Evolutionary conservation across 1,140 invertebrate genomes (phyloP).

Genomic region (Muscidifurax raptorellus): DNA sequence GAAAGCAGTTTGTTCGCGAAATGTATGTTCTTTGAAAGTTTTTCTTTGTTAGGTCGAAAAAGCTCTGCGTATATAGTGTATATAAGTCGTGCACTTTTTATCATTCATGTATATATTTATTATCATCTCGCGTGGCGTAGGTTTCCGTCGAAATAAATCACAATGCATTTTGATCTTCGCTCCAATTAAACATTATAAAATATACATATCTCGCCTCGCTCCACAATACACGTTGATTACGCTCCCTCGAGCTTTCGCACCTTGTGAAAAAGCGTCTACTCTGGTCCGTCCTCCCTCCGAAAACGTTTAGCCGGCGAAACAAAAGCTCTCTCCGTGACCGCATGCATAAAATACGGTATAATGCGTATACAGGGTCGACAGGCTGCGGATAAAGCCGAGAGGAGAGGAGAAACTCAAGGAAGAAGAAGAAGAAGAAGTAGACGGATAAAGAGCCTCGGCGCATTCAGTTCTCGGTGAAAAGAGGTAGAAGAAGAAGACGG

Average conservation of each 20-base stretch:
- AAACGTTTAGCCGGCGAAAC: slow-evolving; percentile 39
- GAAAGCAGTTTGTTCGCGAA: background rate
- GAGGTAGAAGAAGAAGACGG: slow-evolving; percentile 29
- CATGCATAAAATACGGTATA: background rate
- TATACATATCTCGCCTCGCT: too few relatives aligned
- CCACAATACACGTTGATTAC: too few relatives aligned
- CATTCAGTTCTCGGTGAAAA: slow-evolving; percentile 35
- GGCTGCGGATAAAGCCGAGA: background rate
- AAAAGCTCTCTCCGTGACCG: background rate
- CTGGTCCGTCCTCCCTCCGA: background rate
- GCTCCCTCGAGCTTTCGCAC: background rate
- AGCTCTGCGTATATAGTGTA: too few relatives aligned
- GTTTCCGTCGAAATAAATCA: background rate
- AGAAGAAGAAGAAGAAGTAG: background rate
- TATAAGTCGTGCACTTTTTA: background rate
- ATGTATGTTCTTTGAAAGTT: slow-evolving; percentile 12
- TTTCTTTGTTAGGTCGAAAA: slow-evolving; percentile 10
- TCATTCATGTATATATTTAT: too few relatives aligned
- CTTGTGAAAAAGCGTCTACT: background rate
- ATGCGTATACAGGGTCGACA: background rate
- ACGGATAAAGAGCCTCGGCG: slow-evolving; percentile 36
- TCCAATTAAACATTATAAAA: too few relatives aligned
- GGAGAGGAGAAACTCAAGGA: background rate
- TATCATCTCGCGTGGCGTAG: too few relatives aligned
- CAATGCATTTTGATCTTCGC: too few relatives aligned